A percentile compares a stretch with the other conserved stretches of the same genome.
phyloP scores from a whole-genome alignment of 2,113 vertebrate species.

The Phaethon lepturus region DNA sequence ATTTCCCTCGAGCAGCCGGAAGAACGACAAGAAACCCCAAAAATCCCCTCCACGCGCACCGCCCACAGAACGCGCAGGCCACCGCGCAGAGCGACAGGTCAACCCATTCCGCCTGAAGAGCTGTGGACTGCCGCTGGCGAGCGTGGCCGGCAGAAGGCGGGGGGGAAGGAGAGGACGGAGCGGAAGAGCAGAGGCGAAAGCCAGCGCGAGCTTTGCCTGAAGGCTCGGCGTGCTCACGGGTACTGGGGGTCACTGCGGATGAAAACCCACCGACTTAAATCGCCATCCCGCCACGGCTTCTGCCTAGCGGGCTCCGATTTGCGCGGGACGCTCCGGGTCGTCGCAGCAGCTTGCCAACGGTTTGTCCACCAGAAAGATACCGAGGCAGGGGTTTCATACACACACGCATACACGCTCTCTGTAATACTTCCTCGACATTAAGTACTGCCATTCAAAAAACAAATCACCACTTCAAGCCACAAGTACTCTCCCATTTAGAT shows the following conservation, averaged over 20 bases:
- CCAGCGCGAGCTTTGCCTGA: not conserved
- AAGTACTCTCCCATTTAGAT: not conserved
- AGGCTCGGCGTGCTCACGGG: rapidly evolving
- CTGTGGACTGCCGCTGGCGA: not conserved
- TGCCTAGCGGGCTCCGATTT: not conserved
- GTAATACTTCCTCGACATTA: not conserved
- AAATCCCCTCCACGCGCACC: not conserved
- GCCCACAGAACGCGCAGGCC: not conserved
- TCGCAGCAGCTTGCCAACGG: not conserved
- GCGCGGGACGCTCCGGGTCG: rapidly evolving
- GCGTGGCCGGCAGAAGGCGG: not conserved
- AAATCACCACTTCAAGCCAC: not conserved
- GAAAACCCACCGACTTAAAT: not conserved
- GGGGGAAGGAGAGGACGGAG: not conserved
- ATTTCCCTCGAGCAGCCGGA: not conserved
- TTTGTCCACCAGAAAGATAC: not conserved
- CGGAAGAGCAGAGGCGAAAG: not conserved
- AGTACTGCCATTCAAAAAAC: not conserved
- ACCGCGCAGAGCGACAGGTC: not conserved
- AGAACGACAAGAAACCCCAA: not conserved
- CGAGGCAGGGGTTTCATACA: rapidly evolving
- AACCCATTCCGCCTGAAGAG: not conserved
- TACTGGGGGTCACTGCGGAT: not conserved
- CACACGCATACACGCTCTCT: not conserved
- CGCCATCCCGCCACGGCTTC: rapidly evolving